Base-by-base conservation (phyloP, 2,888 invertebrate species). In the Globia sparganii region DNA sequence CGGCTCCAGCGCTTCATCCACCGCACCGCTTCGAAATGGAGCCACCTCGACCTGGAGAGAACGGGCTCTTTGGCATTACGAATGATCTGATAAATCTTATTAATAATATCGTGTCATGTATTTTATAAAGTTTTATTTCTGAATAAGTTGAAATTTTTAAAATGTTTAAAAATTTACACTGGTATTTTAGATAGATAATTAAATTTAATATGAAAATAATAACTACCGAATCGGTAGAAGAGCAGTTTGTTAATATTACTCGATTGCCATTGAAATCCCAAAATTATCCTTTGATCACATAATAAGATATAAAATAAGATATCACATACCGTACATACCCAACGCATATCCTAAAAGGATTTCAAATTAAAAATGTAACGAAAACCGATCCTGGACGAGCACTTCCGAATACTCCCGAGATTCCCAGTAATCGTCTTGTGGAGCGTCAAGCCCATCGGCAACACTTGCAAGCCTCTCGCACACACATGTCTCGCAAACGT, bases 401-500 rank as follows among this genome's bases (percentile, higher is more conserved):
- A 18, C 4, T 64, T 25, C 56, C 66, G 68, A 73, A 72, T 25
- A 15, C 59, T 40, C 40, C 64, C 37, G 78, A 77, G 64, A 56
- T 56, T 53, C 28, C 53, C 62, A 37, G 64, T 73, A 80, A 75
- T 80, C 68, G 66, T 64, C 59, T 72, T 37, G 31, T 62, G 61
- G 28, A 73, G 31, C 72, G 28, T 15, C 28, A 56, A 67, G 53
- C 68, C 69, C 40, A 40, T 40, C 34, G 61, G 59, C 65, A 71
- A 69, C 65, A 75, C 58, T 75, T 70, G 71, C 59, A 64, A 66
- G 64, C 49, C 68, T 71, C 71, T 80, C 72, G 66, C 58, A 75
- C 73, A 68, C 71, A 78, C 75, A 81, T 80, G 69, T 79, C 46
- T 75, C 59, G 49, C 67, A 77, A 75, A 81, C 73, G 69, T 80